These are phyloP conservation scores for Tachysurus vachellii DNA, from an alignment of 2,113 vertebrate species.

Conservation along the genomic window DNA sequence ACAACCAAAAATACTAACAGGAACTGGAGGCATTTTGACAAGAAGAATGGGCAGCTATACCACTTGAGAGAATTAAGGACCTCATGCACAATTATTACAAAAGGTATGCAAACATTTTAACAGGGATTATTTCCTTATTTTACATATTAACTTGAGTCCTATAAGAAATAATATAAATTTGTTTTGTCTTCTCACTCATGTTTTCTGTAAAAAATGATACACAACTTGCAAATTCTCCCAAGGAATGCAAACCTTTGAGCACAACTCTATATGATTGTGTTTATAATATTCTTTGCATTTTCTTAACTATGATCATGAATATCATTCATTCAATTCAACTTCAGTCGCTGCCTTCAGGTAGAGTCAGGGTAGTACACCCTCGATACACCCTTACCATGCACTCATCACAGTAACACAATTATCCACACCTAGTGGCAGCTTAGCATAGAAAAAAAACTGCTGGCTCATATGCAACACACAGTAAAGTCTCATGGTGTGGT, in stretches of 20 bases:
- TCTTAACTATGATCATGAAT: neutral
- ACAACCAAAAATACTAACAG: too few species aligned
- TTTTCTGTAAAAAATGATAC: too few species aligned
- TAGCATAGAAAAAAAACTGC: neutral
- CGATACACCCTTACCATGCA: neutral
- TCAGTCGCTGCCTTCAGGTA: neutral
- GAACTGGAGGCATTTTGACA: too few species aligned
- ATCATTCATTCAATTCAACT: neutral
- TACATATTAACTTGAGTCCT: too few species aligned
- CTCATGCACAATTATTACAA: too few species aligned
- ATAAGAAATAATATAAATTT: neutral
- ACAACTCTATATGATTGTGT: neutral
- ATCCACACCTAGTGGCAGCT: neutral
- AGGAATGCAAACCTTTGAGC: too few species aligned
- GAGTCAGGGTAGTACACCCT: neutral
- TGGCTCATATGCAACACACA: neutral
- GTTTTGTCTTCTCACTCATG: neutral
- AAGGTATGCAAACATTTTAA: too few species aligned
- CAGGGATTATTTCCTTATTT: too few species aligned
- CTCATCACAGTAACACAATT: neutral
- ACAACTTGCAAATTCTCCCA: too few species aligned
- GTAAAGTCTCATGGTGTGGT: too few species aligned
- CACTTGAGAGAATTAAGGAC: too few species aligned
- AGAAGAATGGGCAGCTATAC: too few species aligned
- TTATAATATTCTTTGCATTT: neutral